Percentiles rank a stretch among this genome's conserved stretches.
Conservation (phyloP, 2,888 invertebrate species). For the Habroteleia sp. region DNA sequence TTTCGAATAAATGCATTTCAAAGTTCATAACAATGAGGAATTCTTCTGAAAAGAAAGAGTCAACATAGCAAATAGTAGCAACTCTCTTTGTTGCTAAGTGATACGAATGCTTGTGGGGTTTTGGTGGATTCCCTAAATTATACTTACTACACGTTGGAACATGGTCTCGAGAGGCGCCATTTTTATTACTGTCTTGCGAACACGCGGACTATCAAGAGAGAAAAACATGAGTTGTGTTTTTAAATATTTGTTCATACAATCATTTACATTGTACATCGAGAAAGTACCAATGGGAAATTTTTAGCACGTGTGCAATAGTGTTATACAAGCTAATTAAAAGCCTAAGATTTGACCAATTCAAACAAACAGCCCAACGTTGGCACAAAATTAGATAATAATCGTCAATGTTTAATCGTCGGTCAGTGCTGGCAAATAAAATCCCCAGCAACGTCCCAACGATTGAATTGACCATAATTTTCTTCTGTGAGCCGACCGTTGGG, state of each 20-base stretch:
- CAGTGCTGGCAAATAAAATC: no score
- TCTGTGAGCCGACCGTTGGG: no score
- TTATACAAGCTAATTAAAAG: no score
- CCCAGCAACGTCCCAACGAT: no score
- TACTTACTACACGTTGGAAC: slow-evolving; percentile 73
- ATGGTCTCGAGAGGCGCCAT: slow-evolving; percentile 65
- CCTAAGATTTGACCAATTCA: no score
- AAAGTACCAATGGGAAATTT: no score
- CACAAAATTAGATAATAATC: no score
- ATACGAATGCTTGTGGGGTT: slow-evolving; percentile 75
- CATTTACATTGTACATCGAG: slow-evolving; percentile 38
- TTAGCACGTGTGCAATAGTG: no score
- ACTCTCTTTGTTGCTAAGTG: slow-evolving; percentile 72
- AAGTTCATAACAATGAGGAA: slow-evolving; percentile 31
- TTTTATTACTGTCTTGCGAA: slow-evolving; percentile 67
- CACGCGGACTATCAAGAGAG: slow-evolving; percentile 33
- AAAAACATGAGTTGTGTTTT: slow-evolving; percentile 33
- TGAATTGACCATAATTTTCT: no score
- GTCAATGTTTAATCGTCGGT: no score
- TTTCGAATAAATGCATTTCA: slow-evolving; percentile 30
- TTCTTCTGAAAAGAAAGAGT: slow-evolving; percentile 47
- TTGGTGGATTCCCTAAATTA: slow-evolving; percentile 71
- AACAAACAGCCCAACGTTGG: no score
- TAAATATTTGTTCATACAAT: no score
- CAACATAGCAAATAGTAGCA: slow-evolving; percentile 49